These are phyloP conservation scores for Oscheius sp. DNA, from an alignment of 2,888 invertebrate genomes.

Conservation along the genomic window DNA sequence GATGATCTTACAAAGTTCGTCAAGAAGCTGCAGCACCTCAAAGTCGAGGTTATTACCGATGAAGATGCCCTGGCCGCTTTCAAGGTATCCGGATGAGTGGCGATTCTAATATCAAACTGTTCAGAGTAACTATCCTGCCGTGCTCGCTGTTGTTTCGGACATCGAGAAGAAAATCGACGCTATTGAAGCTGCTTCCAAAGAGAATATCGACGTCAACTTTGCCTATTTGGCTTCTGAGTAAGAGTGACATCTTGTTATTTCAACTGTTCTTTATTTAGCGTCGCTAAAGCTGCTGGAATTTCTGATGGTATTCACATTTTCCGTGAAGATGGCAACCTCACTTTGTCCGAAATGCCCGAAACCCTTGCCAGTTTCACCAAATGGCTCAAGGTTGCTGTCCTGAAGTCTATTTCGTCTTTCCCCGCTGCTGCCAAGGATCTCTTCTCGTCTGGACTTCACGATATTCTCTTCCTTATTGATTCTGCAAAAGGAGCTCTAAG, in stretches of 20 bases:
- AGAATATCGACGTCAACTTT: neutral
- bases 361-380: neutral
- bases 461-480: slow-evolving; percentile 37
- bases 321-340: slow-evolving; percentile 5
- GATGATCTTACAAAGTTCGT: slow-evolving; percentile 19
- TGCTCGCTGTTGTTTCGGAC: slow-evolving; percentile 2
- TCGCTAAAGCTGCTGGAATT: neutral
- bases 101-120: too few species aligned
- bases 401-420: slow-evolving; percentile 23
- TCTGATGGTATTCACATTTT: slow-evolving; percentile 21
- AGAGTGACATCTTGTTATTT: too few species aligned
- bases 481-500: neutral
- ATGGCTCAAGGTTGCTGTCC: slow-evolving; percentile 10
- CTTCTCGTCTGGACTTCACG: slow-evolving; percentile 36
- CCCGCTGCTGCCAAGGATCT: slow-evolving; percentile 37
- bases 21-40: neutral
- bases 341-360: neutral
- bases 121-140: slow-evolving; percentile 2
- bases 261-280: too few species aligned
- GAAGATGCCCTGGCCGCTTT: slow-evolving; percentile 7
- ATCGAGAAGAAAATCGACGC: neutral
- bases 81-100: too few species aligned
- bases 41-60: neutral
- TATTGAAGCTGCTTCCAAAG: slow-evolving; percentile 11
- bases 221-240: neutral